Evolutionary conservation across 2,113 vertebrate genomes (phyloP).

Genomic region (Pandion haliaetus): DNA sequence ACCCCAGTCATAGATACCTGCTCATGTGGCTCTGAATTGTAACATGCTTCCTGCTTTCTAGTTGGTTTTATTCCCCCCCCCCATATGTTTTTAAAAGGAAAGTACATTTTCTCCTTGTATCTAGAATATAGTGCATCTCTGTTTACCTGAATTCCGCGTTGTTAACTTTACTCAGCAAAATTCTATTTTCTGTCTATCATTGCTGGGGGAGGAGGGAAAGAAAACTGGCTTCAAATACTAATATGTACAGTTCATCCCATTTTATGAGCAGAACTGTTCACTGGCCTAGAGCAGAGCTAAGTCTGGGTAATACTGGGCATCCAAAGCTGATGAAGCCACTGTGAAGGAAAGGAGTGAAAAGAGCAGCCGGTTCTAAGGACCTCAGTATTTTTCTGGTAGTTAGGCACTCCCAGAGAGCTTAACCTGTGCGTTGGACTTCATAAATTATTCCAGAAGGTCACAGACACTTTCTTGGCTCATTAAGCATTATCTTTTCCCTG

Average conservation of each 20-base stretch:
- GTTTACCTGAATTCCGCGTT: not conserved
- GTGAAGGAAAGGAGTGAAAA: not conserved
- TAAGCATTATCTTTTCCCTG: not conserved
- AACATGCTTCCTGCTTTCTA: not conserved
- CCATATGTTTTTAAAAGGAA: not conserved
- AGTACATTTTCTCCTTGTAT: not conserved
- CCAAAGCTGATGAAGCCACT: not conserved
- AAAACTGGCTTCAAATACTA: not conserved
- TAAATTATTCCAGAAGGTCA: not conserved
- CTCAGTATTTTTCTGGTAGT: not conserved
- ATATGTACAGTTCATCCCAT: not conserved
- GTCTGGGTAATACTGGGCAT: not conserved
- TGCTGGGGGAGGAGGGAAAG: not conserved
- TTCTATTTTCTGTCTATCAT: not conserved
- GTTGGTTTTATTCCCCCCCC: not conserved
- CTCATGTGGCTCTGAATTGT: not conserved
- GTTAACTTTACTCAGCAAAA: not conserved
- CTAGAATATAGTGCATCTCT: not conserved
- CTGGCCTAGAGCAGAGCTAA: not conserved
- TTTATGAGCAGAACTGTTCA: not conserved
- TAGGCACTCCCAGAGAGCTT: not conserved
- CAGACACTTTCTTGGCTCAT: not conserved
- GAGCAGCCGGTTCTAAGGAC: not conserved
- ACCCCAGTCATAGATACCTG: not conserved
- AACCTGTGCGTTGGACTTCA: not conserved